A percentile compares a stretch with the other conserved stretches of the same genome.
Conservation (phyloP, 1,140 invertebrate species). For the Reticulitermes speratus region DNA sequence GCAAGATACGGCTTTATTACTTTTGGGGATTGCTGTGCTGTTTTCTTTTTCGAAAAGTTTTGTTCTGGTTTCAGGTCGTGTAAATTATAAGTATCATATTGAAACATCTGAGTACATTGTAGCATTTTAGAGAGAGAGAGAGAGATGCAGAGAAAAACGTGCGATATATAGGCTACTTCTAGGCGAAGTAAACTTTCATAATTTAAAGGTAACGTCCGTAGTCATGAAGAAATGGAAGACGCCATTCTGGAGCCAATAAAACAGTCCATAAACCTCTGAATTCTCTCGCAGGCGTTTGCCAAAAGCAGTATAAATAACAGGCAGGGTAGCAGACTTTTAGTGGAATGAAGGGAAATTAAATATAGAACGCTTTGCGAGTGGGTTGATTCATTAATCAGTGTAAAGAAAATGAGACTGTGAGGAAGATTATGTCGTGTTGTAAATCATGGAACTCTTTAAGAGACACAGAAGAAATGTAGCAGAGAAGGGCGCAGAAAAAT, state of each 20-base stretch:
- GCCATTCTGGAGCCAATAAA: conserved; percentile 10
- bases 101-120: neutral
- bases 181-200: neutral
- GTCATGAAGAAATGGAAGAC: conserved; percentile 15
- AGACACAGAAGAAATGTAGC: neutral
- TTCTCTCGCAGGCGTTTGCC: neutral
- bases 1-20: too few species aligned
- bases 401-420: neutral
- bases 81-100: neutral
- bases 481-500: neutral
- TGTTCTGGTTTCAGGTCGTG: too few species aligned
- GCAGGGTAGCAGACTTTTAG: neutral
- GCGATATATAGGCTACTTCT: neutral
- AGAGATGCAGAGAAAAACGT: too few species aligned
- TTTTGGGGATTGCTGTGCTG: too few species aligned
- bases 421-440: neutral
- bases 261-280: neutral
- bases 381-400: neutral
- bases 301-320: neutral
- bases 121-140: too few species aligned
- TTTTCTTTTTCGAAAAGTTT: too few species aligned
- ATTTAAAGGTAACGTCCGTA: neutral
- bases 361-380: neutral
- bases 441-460: neutral
- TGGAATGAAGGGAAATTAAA: neutral